Conservation (phyloP, 2,113 vertebrate species). For the Semnornis frantzii region DNA sequence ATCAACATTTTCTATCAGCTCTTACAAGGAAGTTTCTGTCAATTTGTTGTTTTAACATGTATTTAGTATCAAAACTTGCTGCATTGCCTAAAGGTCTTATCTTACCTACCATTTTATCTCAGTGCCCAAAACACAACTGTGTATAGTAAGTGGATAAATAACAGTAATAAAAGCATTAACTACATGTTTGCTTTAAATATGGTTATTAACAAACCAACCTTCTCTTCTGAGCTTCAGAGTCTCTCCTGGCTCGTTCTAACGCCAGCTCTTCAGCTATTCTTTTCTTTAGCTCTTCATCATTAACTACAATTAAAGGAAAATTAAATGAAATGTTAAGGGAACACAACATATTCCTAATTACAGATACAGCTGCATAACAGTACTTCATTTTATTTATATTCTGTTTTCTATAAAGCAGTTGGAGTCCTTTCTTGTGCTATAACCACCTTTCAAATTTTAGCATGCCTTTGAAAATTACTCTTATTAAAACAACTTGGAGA, state of each 20-base stretch:
- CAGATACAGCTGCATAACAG: neutral
- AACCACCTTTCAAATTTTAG: neutral
- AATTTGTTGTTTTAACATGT: neutral
- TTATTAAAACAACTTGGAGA: neutral
- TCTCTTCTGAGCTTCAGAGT: slow-evolving; percentile 75
- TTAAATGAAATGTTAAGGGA: neutral
- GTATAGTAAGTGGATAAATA: neutral
- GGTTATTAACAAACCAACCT: slow-evolving; percentile 68
- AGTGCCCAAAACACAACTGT: neutral
- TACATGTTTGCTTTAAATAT: neutral
- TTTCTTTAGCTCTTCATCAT: slow-evolving; percentile 81
- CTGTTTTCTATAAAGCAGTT: neutral
- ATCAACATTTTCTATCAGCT: neutral
- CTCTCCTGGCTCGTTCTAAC: slow-evolving; percentile 77
- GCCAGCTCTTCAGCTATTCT: slow-evolving; percentile 83
- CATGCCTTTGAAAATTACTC: neutral
- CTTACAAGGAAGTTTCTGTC: neutral
- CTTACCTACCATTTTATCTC: neutral
- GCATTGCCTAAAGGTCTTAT: neutral
- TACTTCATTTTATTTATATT: neutral
- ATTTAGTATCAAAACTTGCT: neutral
- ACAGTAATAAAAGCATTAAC: neutral
- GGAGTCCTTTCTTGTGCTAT: neutral
- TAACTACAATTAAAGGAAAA: slow-evolving; percentile 68
- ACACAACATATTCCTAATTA: neutral